Percentiles rank a stretch among this genome's conserved stretches.
phyloP scores from a whole-genome alignment of 2,888 invertebrate genomes.

The Synergus japonicus region DNA sequence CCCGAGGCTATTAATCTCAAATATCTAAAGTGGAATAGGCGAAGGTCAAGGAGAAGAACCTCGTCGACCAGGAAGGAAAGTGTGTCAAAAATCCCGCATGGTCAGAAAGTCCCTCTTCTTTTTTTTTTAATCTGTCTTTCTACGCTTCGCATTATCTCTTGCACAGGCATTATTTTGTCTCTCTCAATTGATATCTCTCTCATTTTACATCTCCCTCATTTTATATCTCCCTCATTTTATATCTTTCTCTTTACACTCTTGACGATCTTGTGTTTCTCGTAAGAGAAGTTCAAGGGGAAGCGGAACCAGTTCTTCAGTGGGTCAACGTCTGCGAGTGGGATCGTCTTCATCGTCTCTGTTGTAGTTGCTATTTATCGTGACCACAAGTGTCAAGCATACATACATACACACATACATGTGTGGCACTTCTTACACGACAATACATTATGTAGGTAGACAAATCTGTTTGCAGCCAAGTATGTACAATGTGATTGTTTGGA shows the following conservation, averaged over 20 bases:
- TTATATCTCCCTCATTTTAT: constrained; percentile 45
- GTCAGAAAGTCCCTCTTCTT: constrained; percentile 48
- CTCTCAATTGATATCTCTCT: constrained; percentile 50
- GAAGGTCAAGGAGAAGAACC: constrained; percentile 71
- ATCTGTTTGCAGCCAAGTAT: not conserved
- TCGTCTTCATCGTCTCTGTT: constrained; percentile 57
- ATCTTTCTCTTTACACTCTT: constrained; percentile 13
- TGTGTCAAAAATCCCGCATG: constrained; percentile 75
- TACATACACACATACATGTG: not conserved
- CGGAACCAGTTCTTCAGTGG: constrained; percentile 76
- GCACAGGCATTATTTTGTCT: constrained; percentile 40
- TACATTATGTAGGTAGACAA: constrained; percentile 16
- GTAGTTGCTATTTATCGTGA: constrained; percentile 38
- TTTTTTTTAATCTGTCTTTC: constrained; percentile 41
- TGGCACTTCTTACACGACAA: constrained; percentile 1
- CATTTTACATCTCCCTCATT: constrained; percentile 51
- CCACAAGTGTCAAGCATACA: constrained; percentile 14
- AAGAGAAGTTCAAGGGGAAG: constrained; percentile 69
- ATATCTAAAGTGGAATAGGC: constrained; percentile 61
- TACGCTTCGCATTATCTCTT: not conserved
- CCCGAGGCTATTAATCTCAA: constrained; percentile 1
- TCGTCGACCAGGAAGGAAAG: constrained; percentile 68
- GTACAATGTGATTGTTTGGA: constrained; percentile 5
- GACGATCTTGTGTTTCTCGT: constrained; percentile 43
- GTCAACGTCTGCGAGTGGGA: constrained; percentile 72